Evolutionary conservation across 2,113 vertebrate species (phyloP), one percentile per base, ranked within the genome.

Genomic region (Ramphastos sulfuratus): DNA sequence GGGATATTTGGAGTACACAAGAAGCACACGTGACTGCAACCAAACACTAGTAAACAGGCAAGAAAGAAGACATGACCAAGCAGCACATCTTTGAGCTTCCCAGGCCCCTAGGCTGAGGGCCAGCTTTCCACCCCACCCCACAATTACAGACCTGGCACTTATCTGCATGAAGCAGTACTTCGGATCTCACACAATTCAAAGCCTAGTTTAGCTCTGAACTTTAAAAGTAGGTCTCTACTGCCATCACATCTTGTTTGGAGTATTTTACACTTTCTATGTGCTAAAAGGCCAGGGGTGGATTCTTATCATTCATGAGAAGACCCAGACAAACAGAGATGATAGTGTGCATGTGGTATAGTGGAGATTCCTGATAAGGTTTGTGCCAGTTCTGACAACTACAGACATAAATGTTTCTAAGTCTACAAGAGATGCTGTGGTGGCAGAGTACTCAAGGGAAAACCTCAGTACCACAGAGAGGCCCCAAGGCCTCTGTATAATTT

Each of bases 141-240:
- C 0, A 1, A 21, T 37, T 44, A 63, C 64, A 73, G 33, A 48
- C 27, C 72, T 50, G 9, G 71, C 1, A 0, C 15, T 79, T n/a
- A 33, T 15, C 81, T 84, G 70, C 56, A 12, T 72, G 54, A 61
- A 73, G 31, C 4, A 10, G 23, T 70, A n/a, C 56, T 74, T 83
- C 31, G 55, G 19, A 71, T 64, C 55, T 73, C 71, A 3, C 44
- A 56, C 16, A 73, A 46, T 54, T 91, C 66, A 91, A 91, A 87
- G 16, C 42, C 27, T 21, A n/a, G 39, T 11, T 71, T 37, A 67
- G 42, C 69, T 88, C 80, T 83, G 82, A 91, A 74, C 48, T 87
- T 76, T 24, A 85, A 91, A 95, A 80, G 33, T n/a, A 65, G 23
- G 33, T 88, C 93, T 94, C 80, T 96, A 85, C 90, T 93, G 93